These are phyloP conservation scores for Ellobium chinense DNA, from an alignment of 2,888 invertebrate species.

Conservation along the genomic window DNA sequence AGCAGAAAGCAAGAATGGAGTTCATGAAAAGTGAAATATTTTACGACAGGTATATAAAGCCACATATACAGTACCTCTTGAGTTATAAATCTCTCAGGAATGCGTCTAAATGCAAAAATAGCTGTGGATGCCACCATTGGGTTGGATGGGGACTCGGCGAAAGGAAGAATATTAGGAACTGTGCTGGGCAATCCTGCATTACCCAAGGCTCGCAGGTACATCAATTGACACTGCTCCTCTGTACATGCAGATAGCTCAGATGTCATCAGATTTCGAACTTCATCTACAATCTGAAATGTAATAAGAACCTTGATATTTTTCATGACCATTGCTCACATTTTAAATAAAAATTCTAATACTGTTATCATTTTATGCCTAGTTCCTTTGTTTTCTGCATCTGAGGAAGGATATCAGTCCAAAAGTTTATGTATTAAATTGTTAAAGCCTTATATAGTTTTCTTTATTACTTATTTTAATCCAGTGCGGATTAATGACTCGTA, in stretches of 20 bases:
- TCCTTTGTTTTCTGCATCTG: no score
- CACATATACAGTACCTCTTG: no score
- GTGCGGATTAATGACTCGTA: no score
- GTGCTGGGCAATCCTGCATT: slow-evolving; percentile 85
- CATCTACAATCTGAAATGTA: slow-evolving; percentile 71
- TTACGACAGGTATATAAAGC: no score
- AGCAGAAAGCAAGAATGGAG: no score
- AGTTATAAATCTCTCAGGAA: slow-evolving; percentile 51
- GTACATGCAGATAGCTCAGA: slow-evolving; percentile 81
- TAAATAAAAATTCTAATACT: no score
- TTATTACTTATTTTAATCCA: no score
- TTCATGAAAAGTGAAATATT: no score
- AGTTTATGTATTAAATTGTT: no score
- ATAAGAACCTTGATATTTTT: neutral
- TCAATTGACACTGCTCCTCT: slow-evolving; percentile 82
- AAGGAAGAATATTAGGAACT: slow-evolving; percentile 83
- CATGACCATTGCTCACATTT: no score
- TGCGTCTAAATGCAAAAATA: slow-evolving; percentile 84
- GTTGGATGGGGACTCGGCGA: slow-evolving; percentile 81
- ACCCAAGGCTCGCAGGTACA: slow-evolving; percentile 85
- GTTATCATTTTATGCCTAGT: neutral
- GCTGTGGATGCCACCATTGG: slow-evolving; percentile 83
- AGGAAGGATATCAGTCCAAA: no score
- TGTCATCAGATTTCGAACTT: slow-evolving; percentile 72
- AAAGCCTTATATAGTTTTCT: no score